Conservation (phyloP, 2,113 vertebrate genomes). For the Gadus macrocephalus region DNA sequence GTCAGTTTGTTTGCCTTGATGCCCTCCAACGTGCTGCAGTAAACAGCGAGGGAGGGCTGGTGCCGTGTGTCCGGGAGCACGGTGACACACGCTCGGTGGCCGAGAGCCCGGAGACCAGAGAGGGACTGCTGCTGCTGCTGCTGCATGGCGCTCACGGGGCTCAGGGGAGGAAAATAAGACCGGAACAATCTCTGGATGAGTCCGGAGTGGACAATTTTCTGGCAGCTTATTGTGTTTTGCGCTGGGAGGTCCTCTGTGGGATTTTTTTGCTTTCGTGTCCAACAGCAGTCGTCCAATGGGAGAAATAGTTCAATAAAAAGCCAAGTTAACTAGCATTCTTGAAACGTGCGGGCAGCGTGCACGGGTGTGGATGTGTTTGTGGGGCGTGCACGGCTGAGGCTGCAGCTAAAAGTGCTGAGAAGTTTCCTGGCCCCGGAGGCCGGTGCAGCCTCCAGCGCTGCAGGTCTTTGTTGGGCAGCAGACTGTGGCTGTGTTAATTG, state of each 20-base stretch:
- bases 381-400: not conserved
- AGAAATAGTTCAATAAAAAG: not conserved
- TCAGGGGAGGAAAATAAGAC: too few species aligned
- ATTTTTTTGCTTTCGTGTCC: not conserved
- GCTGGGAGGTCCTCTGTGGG: constrained; percentile 5
- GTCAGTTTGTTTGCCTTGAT: constrained; percentile 6
- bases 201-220: too few species aligned
- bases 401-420: constrained; percentile 23
- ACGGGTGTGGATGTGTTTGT: constrained; percentile 16
- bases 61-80: constrained; percentile 16
- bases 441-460: constrained; percentile 43
- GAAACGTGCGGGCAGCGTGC: not conserved
- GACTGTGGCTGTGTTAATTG: constrained; percentile 11
- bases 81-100: not conserved
- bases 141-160: too few species aligned
- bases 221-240: not conserved
- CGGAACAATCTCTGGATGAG: too few species aligned
- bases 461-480: constrained; percentile 48
- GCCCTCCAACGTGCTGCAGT: constrained; percentile 31
- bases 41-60: constrained; percentile 24
- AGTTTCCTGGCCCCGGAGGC: constrained; percentile 35
- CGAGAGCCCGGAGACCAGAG: too few species aligned
- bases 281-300: too few species aligned
- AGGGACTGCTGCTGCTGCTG: not conserved
- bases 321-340: constrained; percentile 23